phyloP scores from a whole-genome alignment of 2,888 invertebrate genomes.

The Arctia plantaginis region DNA sequence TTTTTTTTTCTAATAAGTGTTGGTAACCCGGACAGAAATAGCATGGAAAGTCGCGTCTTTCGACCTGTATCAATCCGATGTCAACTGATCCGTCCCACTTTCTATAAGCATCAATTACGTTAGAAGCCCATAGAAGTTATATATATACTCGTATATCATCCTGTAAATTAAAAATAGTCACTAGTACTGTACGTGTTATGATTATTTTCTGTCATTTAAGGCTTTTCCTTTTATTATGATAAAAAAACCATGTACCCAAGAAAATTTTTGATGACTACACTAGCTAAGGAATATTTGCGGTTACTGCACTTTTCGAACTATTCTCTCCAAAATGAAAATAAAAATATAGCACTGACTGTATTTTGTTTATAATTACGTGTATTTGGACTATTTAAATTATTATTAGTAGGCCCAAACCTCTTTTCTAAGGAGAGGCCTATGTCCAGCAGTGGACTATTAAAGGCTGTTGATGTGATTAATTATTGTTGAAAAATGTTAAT shows the following conservation, averaged over 20 bases:
- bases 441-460: no score
- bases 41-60: slow-evolving; percentile 9
- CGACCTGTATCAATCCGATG: slow-evolving; percentile 23
- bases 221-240: neutral
- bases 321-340: neutral
- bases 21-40: slow-evolving; percentile 7
- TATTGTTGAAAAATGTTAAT: no score
- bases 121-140: neutral
- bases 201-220: neutral
- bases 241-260: neutral
- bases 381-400: no score
- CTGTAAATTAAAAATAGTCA: neutral
- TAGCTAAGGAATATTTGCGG: neutral
- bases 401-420: no score
- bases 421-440: no score
- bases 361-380: neutral
- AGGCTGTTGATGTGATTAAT: no score
- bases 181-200: neutral
- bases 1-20: slow-evolving; percentile 1
- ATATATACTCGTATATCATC: neutral
- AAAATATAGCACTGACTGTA: no score
- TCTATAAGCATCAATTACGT: slow-evolving; percentile 12
- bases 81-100: slow-evolving; percentile 14
- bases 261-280: neutral
- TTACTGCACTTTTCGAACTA: neutral